Conservation (phyloP, 2,797 vertebrate genomes). For the Manis crassicaudata region DNA sequence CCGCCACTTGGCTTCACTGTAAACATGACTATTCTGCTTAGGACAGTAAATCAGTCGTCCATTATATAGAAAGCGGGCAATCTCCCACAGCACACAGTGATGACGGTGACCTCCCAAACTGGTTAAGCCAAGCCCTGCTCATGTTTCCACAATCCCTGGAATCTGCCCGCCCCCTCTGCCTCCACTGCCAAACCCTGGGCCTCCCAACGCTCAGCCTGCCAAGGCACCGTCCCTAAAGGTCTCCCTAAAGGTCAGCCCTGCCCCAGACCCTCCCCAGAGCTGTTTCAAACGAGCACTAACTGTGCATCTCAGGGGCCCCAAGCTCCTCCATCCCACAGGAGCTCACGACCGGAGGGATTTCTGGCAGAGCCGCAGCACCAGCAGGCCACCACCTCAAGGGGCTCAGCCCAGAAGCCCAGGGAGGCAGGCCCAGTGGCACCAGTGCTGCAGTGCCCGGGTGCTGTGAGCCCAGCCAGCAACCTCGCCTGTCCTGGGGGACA, state of each 20-base stretch:
- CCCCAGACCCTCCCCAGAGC: not conserved
- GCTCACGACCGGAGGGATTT: not conserved
- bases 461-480: not conserved
- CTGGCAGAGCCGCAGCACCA: not conserved
- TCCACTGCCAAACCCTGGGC: not conserved
- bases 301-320: rapidly evolving
- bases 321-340: not conserved
- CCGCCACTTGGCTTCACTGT: not conserved
- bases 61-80: rapidly evolving
- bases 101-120: rapidly evolving
- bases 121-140: not conserved
- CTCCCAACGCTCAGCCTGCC: no score
- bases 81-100: rapidly evolving
- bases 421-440: not conserved
- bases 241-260: not conserved
- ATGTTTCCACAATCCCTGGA: not conserved
- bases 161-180: rapidly evolving
- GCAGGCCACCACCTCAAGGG: not conserved
- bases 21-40: not conserved
- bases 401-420: not conserved
- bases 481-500: not conserved
- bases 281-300: not conserved
- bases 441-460: not conserved
- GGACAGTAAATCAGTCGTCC: no score
- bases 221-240: no score